A percentile compares a stretch with the other conserved stretches of the same genome.
These are phyloP conservation scores for Thripadectes ignobilis DNA, from an alignment of 2,797 vertebrate species.

Conservation along the genomic window DNA sequence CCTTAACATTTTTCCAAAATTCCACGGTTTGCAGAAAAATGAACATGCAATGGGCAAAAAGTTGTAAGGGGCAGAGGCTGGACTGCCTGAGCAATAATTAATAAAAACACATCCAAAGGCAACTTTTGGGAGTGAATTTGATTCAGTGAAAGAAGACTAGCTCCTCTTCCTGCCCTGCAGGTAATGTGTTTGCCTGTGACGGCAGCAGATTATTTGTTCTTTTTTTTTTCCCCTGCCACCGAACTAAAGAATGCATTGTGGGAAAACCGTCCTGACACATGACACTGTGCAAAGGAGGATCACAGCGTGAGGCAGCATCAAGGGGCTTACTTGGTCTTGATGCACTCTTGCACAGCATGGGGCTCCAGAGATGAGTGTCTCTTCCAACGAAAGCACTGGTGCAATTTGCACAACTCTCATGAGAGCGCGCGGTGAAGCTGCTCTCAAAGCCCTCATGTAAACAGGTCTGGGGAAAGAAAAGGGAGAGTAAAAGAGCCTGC, in stretches of 20 bases:
- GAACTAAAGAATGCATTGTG: conserved; percentile 86
- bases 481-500: conserved; percentile 71
- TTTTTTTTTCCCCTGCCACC: conserved; percentile 73
- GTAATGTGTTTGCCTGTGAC: conserved; percentile 77
- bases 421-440: conserved; percentile 74
- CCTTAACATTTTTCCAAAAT: not conserved
- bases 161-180: conserved; percentile 67
- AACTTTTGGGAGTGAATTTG: conserved; percentile 33
- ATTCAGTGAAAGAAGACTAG: conserved; percentile 27
- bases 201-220: conserved; percentile 78
- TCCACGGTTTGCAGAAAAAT: not conserved
- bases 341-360: conserved; percentile 84
- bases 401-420: conserved; percentile 82
- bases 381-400: conserved; percentile 79
- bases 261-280: conserved; percentile 83
- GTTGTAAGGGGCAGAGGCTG: not conserved
- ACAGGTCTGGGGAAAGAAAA: conserved; percentile 69
- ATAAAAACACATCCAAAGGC: not conserved
- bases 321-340: conserved; percentile 85
- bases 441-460: conserved; percentile 77
- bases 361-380: conserved; percentile 78
- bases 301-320: conserved; percentile 83
- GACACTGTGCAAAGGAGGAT: conserved; percentile 83
- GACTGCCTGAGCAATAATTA: not conserved
- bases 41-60: not conserved